Evolutionary conservation across 2,113 vertebrate genomes (phyloP).

Genomic region (Mesembrinibis cayennensis): DNA sequence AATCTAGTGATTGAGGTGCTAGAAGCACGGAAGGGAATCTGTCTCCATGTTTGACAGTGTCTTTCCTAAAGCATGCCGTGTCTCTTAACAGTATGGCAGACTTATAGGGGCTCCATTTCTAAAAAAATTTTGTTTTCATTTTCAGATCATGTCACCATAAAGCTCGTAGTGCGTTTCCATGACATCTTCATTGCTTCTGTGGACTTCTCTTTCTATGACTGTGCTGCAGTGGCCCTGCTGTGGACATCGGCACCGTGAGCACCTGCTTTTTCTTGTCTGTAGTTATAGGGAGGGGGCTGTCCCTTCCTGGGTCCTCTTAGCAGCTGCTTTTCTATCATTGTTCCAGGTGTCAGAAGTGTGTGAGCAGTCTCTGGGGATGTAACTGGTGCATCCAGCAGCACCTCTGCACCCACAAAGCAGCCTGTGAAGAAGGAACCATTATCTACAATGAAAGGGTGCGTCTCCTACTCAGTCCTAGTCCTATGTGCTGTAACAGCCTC

Average conservation of each 20-base stretch:
- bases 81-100: background rate
- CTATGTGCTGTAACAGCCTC: background rate
- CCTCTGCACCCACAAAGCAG: constrained; percentile 88
- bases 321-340: background rate
- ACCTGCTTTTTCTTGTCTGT: constrained; percentile 33
- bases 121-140: constrained; percentile 14
- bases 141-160: constrained; percentile 87
- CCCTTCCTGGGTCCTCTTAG: background rate
- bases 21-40: background rate
- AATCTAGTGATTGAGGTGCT: background rate
- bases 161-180: constrained; percentile 85
- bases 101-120: background rate
- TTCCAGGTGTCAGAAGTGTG: constrained; percentile 90
- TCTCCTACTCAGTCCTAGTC: background rate
- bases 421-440: constrained; percentile 86
- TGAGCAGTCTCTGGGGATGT: constrained; percentile 91
- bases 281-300: background rate
- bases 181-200: constrained; percentile 79
- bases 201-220: constrained; percentile 92
- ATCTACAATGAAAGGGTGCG: constrained; percentile 91
- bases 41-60: background rate
- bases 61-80: background rate
- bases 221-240: constrained; percentile 84
- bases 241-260: constrained; percentile 90
- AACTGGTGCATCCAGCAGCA: constrained; percentile 96